Conservation (phyloP, 2,113 vertebrate genomes). For the Harpagus bidentatus region DNA sequence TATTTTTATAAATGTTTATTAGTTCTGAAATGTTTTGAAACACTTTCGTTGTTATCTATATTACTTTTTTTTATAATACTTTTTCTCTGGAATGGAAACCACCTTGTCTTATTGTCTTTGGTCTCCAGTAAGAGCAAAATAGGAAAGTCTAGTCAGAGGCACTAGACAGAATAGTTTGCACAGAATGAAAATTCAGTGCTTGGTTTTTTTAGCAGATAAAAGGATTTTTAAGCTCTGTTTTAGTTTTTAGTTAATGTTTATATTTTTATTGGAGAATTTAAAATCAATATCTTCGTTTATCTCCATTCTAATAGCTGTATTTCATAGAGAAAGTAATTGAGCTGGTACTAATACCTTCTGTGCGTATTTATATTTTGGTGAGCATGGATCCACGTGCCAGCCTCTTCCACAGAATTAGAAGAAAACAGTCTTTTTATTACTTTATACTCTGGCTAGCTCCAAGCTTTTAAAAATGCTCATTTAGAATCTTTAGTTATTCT, state of each 20-base stretch:
- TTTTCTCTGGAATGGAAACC: background rate
- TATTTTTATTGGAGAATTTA: background rate
- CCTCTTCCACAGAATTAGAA: background rate
- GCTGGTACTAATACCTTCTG: background rate
- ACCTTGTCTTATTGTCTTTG: background rate
- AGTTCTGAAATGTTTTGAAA: background rate
- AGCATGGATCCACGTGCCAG: background rate
- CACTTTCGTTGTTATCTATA: background rate
- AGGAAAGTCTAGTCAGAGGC: background rate
- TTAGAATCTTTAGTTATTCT: background rate
- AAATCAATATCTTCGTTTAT: background rate
- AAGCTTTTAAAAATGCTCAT: background rate
- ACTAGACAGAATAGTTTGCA: background rate
- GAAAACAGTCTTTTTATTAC: background rate
- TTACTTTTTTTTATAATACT: background rate
- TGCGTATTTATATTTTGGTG: background rate
- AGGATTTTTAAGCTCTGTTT: background rate
- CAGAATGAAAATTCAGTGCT: background rate
- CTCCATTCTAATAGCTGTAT: background rate
- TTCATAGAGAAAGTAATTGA: background rate
- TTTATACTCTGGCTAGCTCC: background rate
- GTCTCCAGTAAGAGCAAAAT: background rate
- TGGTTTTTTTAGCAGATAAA: background rate
- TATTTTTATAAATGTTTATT: background rate
- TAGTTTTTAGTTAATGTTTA: background rate